phyloP scores from a whole-genome alignment of 2,797 vertebrate genomes.

The Enteromius anoplus region DNA sequence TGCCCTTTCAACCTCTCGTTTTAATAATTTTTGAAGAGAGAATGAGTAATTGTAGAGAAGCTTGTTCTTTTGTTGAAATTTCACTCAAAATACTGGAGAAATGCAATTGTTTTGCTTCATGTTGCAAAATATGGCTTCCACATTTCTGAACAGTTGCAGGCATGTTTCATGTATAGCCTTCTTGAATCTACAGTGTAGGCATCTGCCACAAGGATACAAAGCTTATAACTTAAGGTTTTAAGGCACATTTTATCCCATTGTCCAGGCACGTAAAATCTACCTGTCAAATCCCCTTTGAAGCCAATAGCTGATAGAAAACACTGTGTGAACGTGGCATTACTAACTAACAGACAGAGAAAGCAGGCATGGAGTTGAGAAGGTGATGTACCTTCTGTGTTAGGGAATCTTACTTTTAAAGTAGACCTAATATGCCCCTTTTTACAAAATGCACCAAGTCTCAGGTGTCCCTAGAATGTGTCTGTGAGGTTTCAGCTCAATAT shows the following conservation, averaged over 20 bases:
- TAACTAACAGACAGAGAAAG: constrained; percentile 56
- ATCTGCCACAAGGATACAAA: constrained; percentile 21
- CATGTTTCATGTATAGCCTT: not conserved
- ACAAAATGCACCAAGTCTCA: not conserved
- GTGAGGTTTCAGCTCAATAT: too few species aligned
- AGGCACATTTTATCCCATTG: constrained; percentile 57
- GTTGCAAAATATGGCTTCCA: constrained; percentile 3
- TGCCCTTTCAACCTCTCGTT: constrained; percentile 9
- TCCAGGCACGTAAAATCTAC: constrained; percentile 66
- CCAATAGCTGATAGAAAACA: constrained; percentile 69
- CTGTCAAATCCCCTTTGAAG: constrained; percentile 73
- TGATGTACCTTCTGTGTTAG: constrained; percentile 47
- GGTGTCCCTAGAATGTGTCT: not conserved
- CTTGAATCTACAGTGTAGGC: constrained; percentile 25
- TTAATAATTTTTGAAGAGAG: constrained; percentile 11
- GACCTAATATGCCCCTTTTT: not conserved
- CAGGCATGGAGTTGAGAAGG: constrained; percentile 55
- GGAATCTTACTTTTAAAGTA: not conserved
- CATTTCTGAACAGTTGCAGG: not conserved
- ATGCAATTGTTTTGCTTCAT: not conserved
- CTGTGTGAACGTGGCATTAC: constrained; percentile 68
- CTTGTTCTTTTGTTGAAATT: constrained; percentile 1
- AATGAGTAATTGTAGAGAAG: constrained; percentile 39
- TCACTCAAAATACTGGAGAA: not conserved
- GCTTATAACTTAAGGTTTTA: constrained; percentile 58